phyloP scores from a whole-genome alignment of 2,113 vertebrate genomes.

The Phoxinus phoxinus region DNA sequence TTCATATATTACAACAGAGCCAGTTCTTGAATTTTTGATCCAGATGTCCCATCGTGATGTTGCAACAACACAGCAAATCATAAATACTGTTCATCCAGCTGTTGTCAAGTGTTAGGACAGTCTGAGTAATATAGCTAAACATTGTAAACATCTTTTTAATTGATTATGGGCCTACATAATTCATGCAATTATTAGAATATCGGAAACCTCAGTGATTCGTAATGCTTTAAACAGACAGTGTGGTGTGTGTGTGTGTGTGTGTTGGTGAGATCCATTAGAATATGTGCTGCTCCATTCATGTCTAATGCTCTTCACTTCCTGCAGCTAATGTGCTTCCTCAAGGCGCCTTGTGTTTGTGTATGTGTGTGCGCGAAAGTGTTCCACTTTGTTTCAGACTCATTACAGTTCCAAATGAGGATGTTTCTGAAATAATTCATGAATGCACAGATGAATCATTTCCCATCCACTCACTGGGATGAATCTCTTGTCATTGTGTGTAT shows the following conservation, averaged over 20 bases:
- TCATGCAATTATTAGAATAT: constrained; percentile 16
- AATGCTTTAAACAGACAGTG: constrained; percentile 32
- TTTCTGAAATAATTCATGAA: constrained; percentile 42
- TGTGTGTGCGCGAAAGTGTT: constrained; percentile 5
- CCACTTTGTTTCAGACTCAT: constrained; percentile 2
- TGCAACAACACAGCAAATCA: neutral
- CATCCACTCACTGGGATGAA: neutral
- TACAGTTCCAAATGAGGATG: constrained; percentile 30
- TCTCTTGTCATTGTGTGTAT: constrained; percentile 8
- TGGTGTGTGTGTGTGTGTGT: neutral
- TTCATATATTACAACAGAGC: neutral
- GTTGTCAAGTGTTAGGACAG: neutral
- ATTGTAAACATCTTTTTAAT: neutral
- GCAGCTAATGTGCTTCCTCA: constrained; percentile 46
- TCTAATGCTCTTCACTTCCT: constrained; percentile 51
- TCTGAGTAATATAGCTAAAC: constrained; percentile 5
- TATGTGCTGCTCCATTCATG: constrained; percentile 39
- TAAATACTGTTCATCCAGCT: neutral
- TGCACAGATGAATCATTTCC: constrained; percentile 22
- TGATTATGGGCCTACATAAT: neutral
- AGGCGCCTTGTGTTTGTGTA: constrained; percentile 28
- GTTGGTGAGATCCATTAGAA: constrained; percentile 48
- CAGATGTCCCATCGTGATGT: neutral
- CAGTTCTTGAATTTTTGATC: neutral
- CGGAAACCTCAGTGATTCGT: neutral